Base-by-base conservation (phyloP, 2,888 invertebrate species). In the Ophion obscuratus region DNA sequence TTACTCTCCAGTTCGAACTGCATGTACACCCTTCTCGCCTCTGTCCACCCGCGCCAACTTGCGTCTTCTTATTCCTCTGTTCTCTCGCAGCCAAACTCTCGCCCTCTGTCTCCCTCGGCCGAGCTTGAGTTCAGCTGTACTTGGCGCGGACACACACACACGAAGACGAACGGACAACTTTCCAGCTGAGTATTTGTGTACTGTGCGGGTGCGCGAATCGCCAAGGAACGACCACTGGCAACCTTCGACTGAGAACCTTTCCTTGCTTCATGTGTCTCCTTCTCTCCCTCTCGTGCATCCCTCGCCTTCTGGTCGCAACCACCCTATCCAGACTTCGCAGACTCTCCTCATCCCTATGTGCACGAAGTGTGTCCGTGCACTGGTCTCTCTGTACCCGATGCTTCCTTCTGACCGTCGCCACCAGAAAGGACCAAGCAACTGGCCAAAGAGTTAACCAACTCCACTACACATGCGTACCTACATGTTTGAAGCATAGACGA, bases 401-500 rank as follows among this genome's bases (percentile, higher is more conserved):
- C 82, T 80, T 80, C 80, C 78, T 79, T 66, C 84, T 77, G 77
- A 81, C 76, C 73, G 68, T 82, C 73, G 70, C 73, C 66, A 81
- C 62, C 73, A 78, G 68, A 73, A 74, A 84, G 83, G 79, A 81
- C 84, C 88, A 84, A 88, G 67, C 87, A 87, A 73, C 85, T 84
- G 85, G 84, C 90, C 90, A 89, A 90, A 90, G 89, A 90, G 90
- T 90, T 91, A 89, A 89, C 88, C 87, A 89, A 85, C 83, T 85
- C 89, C 88, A 89, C 88, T 87, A 88, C 88, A 87, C 86, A 88
- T 81, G 89, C 85, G 88, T 86, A 81, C 86, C 89, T 90, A 90
- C 91, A 91, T 91, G 91, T 91, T 91, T 90, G 88, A 87, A 88
- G 87, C 90, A 89, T 89, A 89, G 89, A 89, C 88, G 87, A 78